A percentile compares a stretch with the other conserved stretches of the same genome.
Conservation (phyloP, 1,140 invertebrate genomes). For the Formica selysi region DNA sequence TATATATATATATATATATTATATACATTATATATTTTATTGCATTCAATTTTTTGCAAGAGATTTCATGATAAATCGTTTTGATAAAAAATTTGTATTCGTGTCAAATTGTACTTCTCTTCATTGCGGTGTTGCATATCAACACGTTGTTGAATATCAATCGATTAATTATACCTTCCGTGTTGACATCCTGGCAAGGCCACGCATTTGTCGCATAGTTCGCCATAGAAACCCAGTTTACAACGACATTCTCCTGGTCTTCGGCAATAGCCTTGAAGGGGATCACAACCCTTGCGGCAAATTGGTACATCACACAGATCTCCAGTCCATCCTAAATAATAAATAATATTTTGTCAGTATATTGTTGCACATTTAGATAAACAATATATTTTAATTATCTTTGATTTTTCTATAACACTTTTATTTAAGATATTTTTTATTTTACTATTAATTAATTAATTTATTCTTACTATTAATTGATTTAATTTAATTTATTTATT, state of each 20-base stretch:
- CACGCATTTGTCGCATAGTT: conserved; percentile 94
- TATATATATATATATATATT: no score
- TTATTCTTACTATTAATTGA: background rate
- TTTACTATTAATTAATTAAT: background rate
- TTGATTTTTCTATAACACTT: background rate
- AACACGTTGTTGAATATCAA: background rate
- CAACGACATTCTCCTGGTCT: conserved; percentile 94
- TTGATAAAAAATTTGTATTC: background rate
- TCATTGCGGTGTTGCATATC: background rate
- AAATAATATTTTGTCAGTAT: conserved; percentile 7
- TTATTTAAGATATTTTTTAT: background rate
- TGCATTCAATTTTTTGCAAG: background rate
- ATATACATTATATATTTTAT: conserved; percentile 2
- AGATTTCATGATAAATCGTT: background rate
- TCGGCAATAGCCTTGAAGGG: conserved; percentile 97
- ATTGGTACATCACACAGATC: conserved; percentile 96
- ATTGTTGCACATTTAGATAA: background rate
- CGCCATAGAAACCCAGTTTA: conserved; percentile 94
- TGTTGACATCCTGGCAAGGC: conserved; percentile 94
- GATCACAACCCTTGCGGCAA: conserved; percentile 96
- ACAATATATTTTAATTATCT: background rate
- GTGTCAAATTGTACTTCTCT: background rate
- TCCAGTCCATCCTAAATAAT: conserved; percentile 92
- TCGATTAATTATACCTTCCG: conserved; percentile 86
- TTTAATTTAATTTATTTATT: conserved; percentile 21